Percentiles rank a stretch among this genome's conserved stretches.
These are phyloP conservation scores for Cephus runcator DNA, from an alignment of 2,888 invertebrate species.

Conservation along the genomic window DNA sequence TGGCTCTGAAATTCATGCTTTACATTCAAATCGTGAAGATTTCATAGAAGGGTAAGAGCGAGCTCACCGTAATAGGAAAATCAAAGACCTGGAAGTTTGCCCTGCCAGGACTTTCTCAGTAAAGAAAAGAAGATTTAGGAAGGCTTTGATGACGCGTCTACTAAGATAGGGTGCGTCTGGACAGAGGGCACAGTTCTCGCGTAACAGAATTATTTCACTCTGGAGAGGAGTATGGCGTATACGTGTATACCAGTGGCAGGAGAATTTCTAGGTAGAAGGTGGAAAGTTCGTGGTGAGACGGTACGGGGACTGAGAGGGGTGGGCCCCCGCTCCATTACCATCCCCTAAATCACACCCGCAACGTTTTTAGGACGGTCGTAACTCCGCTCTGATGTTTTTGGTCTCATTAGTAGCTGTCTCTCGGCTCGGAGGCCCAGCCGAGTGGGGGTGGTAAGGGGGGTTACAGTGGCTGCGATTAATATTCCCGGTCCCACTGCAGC, in stretches of 20 bases:
- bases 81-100: neutral
- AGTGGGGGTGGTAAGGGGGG: conserved; percentile 14
- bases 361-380: conserved; percentile 59
- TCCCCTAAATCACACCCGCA: conserved; percentile 56
- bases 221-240: neutral
- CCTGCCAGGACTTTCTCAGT: neutral
- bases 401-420: conserved; percentile 59
- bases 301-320: neutral
- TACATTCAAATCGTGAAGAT: neutral
- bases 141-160: neutral
- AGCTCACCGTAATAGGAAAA: neutral
- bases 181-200: neutral
- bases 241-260: neutral
- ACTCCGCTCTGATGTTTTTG: conserved; percentile 54
- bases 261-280: neutral
- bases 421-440: conserved; percentile 38
- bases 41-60: neutral
- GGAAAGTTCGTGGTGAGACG: neutral
- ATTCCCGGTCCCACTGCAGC: conserved; percentile 45
- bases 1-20: neutral
- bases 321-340: conserved; percentile 50
- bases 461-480: conserved; percentile 58
- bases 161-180: neutral
- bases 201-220: neutral
- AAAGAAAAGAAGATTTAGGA: neutral